phyloP scores from a whole-genome alignment of 2,113 vertebrate species.

The Pygoscelis antarcticus region DNA sequence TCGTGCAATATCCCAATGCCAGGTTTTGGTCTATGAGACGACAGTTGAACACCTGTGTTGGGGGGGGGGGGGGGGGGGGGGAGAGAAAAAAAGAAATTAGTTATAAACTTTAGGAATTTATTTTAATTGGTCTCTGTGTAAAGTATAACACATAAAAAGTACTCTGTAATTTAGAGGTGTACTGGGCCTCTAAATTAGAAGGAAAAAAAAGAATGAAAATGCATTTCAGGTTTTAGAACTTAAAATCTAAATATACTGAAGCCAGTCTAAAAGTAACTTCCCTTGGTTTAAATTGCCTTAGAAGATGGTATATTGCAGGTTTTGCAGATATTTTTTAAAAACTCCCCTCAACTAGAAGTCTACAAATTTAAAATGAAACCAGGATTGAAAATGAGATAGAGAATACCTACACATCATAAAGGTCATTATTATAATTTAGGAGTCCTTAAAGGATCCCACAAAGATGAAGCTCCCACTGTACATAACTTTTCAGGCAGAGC shows the following conservation, averaged over 20 bases:
- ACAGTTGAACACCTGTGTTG: slow-evolving; percentile 87
- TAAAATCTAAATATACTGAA: not conserved
- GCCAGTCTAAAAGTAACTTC: not conserved
- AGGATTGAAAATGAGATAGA: not conserved
- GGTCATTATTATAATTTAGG: not conserved
- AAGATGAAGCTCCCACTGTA: not conserved
- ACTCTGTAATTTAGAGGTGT: not conserved
- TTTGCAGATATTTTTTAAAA: not conserved
- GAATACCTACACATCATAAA: not conserved
- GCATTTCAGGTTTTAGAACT: not conserved
- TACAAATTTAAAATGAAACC: not conserved
- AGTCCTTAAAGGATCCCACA: not conserved
- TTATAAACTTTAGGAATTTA: not conserved
- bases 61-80: no score
- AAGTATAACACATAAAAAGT: not conserved
- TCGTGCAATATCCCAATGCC: slow-evolving; percentile 88
- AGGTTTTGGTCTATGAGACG: slow-evolving; percentile 86
- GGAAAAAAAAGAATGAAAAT: not conserved
- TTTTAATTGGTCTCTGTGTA: not conserved
- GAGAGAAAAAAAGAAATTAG: not conserved
- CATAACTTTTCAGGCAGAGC: not conserved
- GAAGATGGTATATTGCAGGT: not conserved
- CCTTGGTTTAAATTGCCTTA: not conserved
- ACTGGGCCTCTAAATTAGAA: not conserved
- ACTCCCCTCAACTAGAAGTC: not conserved